A percentile compares a stretch with the other conserved stretches of the same genome.
Conservation (phyloP, 37 sponge, comb jelly and placozoan genomes). For the Geodia barretti region DNA sequence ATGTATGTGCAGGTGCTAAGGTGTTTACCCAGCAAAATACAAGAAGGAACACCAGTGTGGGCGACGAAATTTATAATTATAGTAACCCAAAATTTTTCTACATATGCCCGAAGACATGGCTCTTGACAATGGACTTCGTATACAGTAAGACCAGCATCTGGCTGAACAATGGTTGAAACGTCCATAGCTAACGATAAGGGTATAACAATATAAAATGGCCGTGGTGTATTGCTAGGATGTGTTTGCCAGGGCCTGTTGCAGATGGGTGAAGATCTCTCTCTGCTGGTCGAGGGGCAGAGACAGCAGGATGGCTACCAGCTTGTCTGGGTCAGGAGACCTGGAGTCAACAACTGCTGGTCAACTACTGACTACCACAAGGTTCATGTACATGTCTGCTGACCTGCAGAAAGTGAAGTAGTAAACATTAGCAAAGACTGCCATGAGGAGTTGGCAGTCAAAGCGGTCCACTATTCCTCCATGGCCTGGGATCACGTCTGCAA, state of each 20-base stretch:
- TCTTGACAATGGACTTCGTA: too few species aligned
- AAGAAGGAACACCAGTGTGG: too few species aligned
- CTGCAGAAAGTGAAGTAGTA: slow-evolving; percentile 92
- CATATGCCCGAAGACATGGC: too few species aligned
- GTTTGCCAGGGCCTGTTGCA: slow-evolving; percentile 4
- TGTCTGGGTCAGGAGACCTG: slow-evolving; percentile 46
- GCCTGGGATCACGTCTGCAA: slow-evolving; percentile 96
- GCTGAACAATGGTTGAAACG: too few species aligned
- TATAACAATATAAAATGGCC: not conserved
- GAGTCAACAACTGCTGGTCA: not conserved
- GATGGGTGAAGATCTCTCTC: slow-evolving; percentile 8
- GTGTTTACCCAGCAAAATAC: too few species aligned
- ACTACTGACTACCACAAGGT: not conserved
- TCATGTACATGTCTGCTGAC: slow-evolving; percentile 25
- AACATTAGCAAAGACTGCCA: slow-evolving; percentile 94
- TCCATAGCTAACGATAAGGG: too few species aligned
- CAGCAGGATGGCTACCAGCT: slow-evolving; percentile 27
- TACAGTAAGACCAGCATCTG: too few species aligned
- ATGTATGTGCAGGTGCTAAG: too few species aligned
- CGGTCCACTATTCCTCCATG: slow-evolving; percentile 98
- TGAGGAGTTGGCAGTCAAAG: slow-evolving; percentile 96
- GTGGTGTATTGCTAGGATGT: not conserved
- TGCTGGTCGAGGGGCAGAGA: slow-evolving; percentile 50
- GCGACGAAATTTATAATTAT: too few species aligned
- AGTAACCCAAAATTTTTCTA: too few species aligned